Evolutionary conservation across 2,888 invertebrate species (phyloP).

Genomic region (Chalcis sispes): DNA sequence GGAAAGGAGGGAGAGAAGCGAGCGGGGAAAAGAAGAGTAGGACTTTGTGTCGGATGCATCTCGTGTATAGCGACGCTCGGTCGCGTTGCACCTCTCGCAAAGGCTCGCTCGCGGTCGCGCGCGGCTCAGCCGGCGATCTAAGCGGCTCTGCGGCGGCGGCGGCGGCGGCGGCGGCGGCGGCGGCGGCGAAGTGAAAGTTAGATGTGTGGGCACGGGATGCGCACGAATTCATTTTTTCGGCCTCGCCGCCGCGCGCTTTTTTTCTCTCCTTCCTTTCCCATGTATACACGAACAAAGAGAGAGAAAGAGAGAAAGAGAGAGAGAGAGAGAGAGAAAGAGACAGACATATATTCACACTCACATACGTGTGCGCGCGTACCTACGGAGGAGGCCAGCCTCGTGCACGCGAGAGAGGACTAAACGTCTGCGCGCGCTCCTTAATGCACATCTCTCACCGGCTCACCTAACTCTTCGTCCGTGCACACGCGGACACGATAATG

Average conservation of each 20-base stretch:
- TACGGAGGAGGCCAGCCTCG: background rate
- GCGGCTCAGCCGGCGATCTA: constrained; percentile 58
- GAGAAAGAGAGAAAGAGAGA: no score
- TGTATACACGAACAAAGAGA: no score
- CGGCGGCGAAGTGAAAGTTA: constrained; percentile 75
- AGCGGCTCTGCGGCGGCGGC: constrained; percentile 69
- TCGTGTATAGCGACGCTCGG: constrained; percentile 18
- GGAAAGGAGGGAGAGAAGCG: background rate
- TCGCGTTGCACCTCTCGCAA: constrained; percentile 31
- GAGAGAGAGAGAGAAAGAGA: no score
- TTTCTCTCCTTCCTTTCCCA: constrained; percentile 52
- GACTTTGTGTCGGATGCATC: constrained; percentile 63
- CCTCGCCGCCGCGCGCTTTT: constrained; percentile 38
- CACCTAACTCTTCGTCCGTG: background rate
- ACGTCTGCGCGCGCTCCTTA: constrained; percentile 20
- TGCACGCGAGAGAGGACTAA: background rate
- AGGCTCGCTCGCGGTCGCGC: constrained; percentile 35
- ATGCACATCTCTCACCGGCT: no score
- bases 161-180: constrained; percentile 30
- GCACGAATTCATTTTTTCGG: constrained; percentile 76
- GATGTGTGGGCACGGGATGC: constrained; percentile 77
- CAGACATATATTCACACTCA: no score
- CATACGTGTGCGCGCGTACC: background rate
- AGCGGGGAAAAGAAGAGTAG: constrained; percentile 58
- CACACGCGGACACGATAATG: constrained; percentile 42